Conservation (phyloP, 2,888 invertebrate species). For the Spodoptera littoralis region DNA sequence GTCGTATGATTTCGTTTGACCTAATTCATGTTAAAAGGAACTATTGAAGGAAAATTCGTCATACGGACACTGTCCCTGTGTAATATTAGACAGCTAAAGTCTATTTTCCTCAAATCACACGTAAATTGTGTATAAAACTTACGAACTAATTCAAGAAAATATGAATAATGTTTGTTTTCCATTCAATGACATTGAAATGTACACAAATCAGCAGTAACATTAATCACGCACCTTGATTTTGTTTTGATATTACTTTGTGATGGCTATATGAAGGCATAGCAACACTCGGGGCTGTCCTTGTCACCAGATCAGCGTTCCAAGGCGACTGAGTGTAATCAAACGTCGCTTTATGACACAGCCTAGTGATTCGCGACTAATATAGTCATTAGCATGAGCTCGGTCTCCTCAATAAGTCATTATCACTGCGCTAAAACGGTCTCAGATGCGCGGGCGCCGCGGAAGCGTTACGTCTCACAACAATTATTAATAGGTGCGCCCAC, state of each 20-base stretch:
- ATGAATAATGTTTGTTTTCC: constrained; percentile 23
- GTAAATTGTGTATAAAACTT: constrained; percentile 14
- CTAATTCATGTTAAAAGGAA: constrained; percentile 42
- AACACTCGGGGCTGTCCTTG: constrained; percentile 37
- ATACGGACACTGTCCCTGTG: neutral
- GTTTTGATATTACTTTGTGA: constrained; percentile 4
- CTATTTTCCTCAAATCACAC: constrained; percentile 17
- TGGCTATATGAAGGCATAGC: constrained; percentile 25
- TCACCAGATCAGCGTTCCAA: constrained; percentile 42
- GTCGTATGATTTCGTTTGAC: constrained; percentile 38
- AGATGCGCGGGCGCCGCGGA: constrained; percentile 69
- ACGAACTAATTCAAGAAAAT: constrained; percentile 6
- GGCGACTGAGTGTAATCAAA: constrained; percentile 45
- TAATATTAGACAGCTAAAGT: neutral
- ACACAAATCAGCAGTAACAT: neutral
- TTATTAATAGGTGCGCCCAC: constrained; percentile 74
- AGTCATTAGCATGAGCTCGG: constrained; percentile 51
- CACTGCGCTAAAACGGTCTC: constrained; percentile 49
- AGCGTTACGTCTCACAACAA: constrained; percentile 52
- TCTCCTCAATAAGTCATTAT: constrained; percentile 53
- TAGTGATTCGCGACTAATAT: constrained; percentile 51
- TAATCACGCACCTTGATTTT: constrained; percentile 1
- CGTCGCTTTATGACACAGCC: constrained; percentile 30
- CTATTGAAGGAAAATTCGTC: constrained; percentile 36
- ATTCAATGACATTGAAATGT: constrained; percentile 4